Evolutionary conservation across 1,140 invertebrate species (phyloP).

Genomic region (Lepidurus packardi): DNA sequence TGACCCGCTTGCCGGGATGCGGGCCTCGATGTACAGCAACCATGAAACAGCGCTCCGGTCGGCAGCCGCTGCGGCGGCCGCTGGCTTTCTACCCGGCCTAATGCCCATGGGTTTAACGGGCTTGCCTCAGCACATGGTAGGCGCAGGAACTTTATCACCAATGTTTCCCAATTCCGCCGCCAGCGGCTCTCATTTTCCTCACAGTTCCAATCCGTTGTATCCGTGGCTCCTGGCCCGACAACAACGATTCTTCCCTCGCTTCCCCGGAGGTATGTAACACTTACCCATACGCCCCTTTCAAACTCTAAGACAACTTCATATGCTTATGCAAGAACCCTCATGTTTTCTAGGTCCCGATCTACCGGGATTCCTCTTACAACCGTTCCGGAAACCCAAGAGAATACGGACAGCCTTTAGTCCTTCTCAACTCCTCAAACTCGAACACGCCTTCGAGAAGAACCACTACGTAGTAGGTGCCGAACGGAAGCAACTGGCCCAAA

Average conservation of each 20-base stretch:
- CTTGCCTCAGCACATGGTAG: slow-evolving; percentile 3
- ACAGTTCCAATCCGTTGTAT: slow-evolving; percentile 51
- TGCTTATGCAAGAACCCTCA: slow-evolving; percentile 31
- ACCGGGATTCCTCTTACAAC: slow-evolving; percentile 84
- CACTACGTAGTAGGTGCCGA: slow-evolving; percentile 99
- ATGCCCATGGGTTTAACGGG: not conserved
- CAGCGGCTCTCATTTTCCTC: slow-evolving; percentile 34
- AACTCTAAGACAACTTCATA: not conserved
- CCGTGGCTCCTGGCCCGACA: slow-evolving; percentile 66
- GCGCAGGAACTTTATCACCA: not conserved
- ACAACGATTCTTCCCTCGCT: slow-evolving; percentile 70
- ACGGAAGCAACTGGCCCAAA: slow-evolving; percentile 90
- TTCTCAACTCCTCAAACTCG: slow-evolving; percentile 89
- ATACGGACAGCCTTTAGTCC: slow-evolving; percentile 97
- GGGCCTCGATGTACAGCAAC: slow-evolving; percentile 28
- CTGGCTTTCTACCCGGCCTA: slow-evolving; percentile 30
- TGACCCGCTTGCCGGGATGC: not conserved
- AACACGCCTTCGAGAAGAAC: slow-evolving; percentile 98
- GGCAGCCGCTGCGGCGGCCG: slow-evolving; percentile 28
- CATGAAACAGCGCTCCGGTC: slow-evolving; percentile 29
- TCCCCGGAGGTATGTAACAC: slow-evolving; percentile 70
- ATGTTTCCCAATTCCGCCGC: not conserved
- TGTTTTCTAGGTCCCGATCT: slow-evolving; percentile 69
- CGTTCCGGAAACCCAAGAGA: slow-evolving; percentile 95
- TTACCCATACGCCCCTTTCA: not conserved